Conservation (phyloP, 2,797 vertebrate genomes). For the Poecilia velifera region DNA sequence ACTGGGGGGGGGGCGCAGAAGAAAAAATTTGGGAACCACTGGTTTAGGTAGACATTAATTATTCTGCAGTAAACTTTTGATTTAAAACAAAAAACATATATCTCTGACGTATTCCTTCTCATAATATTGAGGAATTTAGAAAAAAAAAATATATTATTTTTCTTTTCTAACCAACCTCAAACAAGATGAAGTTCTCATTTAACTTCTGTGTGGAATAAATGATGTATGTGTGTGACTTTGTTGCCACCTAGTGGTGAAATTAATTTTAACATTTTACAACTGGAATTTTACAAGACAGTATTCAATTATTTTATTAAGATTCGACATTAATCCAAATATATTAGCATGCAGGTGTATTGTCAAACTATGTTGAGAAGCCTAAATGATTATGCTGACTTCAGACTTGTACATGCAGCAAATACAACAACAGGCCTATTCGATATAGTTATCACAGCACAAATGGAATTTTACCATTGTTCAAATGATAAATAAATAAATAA, state of each 20-base stretch:
- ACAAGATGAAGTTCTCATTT: not conserved
- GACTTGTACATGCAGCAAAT: not conserved
- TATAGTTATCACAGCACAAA: not conserved
- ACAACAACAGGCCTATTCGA: not conserved
- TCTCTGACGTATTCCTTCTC: not conserved
- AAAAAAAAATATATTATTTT: not conserved
- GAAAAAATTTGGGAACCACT: too few relatives aligned
- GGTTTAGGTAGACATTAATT: too few relatives aligned
- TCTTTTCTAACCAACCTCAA: not conserved
- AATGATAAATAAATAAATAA: not conserved
- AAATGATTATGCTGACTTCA: not conserved
- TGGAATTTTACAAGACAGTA: not conserved
- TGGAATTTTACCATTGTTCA: not conserved
- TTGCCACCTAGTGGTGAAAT: slow-evolving; percentile 36
- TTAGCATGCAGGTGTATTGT: not conserved
- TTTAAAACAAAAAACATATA: not conserved
- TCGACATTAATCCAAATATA: not conserved
- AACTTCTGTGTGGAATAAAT: not conserved
- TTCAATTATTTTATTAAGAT: not conserved
- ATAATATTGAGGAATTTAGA: not conserved
- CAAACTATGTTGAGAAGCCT: not conserved
- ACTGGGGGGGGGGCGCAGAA: too few relatives aligned
- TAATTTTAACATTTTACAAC: not conserved
- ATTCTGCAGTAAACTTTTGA: not conserved
- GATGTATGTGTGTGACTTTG: not conserved